phyloP scores from a whole-genome alignment of 2,113 vertebrate species.

The Nestor notabilis region DNA sequence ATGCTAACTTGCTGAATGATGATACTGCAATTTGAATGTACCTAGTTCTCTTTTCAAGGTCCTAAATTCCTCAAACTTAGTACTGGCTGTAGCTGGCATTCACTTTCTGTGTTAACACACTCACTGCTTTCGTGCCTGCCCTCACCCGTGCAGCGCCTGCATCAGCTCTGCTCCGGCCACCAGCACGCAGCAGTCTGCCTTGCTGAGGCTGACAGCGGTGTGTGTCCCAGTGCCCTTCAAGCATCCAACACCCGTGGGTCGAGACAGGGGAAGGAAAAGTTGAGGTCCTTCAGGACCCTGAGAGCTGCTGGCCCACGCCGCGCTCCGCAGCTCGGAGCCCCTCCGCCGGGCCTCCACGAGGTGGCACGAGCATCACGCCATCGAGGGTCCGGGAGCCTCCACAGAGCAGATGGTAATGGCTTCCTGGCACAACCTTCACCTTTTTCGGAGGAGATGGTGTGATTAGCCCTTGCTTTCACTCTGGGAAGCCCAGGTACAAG shows the following conservation, averaged over 20 bases:
- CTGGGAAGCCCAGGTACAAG: not conserved
- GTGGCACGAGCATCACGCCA: not conserved
- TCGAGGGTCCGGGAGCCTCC: not conserved
- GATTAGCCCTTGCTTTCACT: not conserved
- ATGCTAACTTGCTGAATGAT: not conserved
- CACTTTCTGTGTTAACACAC: accelerated
- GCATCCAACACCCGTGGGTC: not conserved
- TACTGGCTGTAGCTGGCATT: accelerated
- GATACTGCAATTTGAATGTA: accelerated
- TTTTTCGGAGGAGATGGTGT: no score
- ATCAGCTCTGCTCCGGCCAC: not conserved
- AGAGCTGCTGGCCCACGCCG: not conserved
- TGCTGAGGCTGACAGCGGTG: no score
- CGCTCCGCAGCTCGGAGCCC: not conserved
- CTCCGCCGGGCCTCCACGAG: not conserved
- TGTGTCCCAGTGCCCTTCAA: accelerated
- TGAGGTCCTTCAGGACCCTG: not conserved
- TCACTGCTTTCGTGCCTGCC: not conserved
- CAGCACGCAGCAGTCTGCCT: not conserved
- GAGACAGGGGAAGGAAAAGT: not conserved
- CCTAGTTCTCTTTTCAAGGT: not conserved
- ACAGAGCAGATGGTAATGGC: not conserved
- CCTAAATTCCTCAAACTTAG: accelerated
- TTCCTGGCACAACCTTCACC: no score
- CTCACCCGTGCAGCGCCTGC: not conserved